A percentile compares a stretch with the other conserved stretches of the same genome.
Evolutionary conservation across 2,888 invertebrate species (phyloP).

Genomic region (Megamerina dolium): DNA sequence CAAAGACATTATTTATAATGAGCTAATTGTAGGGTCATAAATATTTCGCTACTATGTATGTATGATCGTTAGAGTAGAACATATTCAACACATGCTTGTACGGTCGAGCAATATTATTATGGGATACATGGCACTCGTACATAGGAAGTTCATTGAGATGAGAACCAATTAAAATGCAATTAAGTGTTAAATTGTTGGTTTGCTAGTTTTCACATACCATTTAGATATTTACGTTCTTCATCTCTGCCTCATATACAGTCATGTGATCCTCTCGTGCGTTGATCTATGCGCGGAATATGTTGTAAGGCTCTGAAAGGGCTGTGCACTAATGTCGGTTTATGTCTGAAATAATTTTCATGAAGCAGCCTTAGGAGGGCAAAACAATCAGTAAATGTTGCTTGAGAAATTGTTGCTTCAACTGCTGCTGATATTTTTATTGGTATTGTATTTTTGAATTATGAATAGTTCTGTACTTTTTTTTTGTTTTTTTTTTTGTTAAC

Average conservation of each 20-base stretch:
- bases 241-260: not conserved
- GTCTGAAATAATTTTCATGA: no score
- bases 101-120: no score
- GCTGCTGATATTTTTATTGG: not conserved
- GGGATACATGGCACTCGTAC: no score
- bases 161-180: slow-evolving; percentile 32
- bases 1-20: slow-evolving; percentile 30
- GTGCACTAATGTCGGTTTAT: no score
- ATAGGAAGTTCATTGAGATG: slow-evolving; percentile 20
- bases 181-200: slow-evolving; percentile 21
- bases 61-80: no score
- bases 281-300: not conserved
- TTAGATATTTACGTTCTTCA: not conserved
- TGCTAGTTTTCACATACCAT: slow-evolving; percentile 1
- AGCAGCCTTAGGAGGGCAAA: not conserved
- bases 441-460: not conserved
- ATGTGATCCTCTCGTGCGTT: not conserved
- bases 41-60: no score
- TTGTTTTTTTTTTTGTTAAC: no score
- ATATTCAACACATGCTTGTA: no score
- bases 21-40: slow-evolving; percentile 30
- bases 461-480: not conserved
- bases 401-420: no score
- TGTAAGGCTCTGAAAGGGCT: no score
- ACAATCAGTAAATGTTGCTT: no score